Base-by-base conservation (phyloP, 1,140 invertebrate genomes). In the Ctenoplectra terminalis region DNA sequence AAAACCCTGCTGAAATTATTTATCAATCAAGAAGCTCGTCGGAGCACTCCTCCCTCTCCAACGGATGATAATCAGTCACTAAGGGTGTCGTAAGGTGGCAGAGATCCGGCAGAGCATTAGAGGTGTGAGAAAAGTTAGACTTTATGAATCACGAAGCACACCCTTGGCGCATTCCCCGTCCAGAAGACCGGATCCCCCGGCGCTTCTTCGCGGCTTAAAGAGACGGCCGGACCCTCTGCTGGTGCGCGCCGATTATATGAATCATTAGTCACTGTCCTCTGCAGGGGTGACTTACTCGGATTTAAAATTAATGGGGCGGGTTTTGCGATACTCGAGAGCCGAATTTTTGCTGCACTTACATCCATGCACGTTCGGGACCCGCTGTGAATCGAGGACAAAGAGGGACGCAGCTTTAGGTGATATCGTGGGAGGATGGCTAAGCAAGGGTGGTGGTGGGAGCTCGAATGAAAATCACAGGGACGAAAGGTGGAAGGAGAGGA, bases 211-310 rank as follows among this genome's bases (percentile, higher is more conserved):
- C 70, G 76, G 79, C 84, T 78, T 80, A 83, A 88, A 86, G 76
- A 84, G 83, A 88, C 74, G 77, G 52, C 72, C 58, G 73, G 87
- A 86, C 83, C 86, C 78, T 85, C 83, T 80, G 76, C 46, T 54
- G 64, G 69, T 69, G 82, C 56, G 67, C 61, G 54, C 66, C 73
- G 67, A 78, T 88, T 88, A 87, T 85, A 88, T 80, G 87, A 86
- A 85, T 88, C 87, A 88, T 88, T 88, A 88, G 87, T 88, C 87
- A 88, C 87, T 88, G 87, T 88, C 87, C 70, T 37, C 70, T 61
- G 78, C 87, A 88, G 87, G 75, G 76, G 87, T 88, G 84, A 86
- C 87, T 88, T 83, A 88, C 87, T 88, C 85, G 87, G 87, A 88
- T 88, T 88, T 88, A 83, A 88, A 88, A 88, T 88, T 88, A 88